Conservation (phyloP, 2,797 vertebrate species). For the Manis pentadactyla region DNA sequence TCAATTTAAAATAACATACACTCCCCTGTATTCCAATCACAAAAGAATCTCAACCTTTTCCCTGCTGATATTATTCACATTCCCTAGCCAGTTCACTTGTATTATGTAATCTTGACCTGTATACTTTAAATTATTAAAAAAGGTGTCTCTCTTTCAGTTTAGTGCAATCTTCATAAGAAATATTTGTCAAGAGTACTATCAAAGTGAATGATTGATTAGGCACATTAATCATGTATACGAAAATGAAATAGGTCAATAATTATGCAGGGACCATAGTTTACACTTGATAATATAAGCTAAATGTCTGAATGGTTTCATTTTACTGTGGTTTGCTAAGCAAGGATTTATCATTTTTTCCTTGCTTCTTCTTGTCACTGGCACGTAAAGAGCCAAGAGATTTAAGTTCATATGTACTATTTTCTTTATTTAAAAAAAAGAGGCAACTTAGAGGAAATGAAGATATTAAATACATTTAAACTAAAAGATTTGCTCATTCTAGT, state of each 20-base stretch:
- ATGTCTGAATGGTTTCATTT: constrained; percentile 47
- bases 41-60: not conserved
- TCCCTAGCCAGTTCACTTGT: not conserved
- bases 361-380: constrained; percentile 2
- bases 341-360: constrained; percentile 28
- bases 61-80: not conserved
- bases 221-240: not conserved
- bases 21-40: not conserved
- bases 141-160: not conserved
- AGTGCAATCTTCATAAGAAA: not conserved
- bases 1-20: not conserved
- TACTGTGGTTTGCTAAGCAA: not conserved
- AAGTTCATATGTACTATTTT: not conserved
- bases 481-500: not conserved
- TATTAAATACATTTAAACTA: constrained; percentile 18
- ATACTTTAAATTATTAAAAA: not conserved
- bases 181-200: constrained; percentile 26
- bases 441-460: not conserved
- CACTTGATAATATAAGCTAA: constrained; percentile 31
- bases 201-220: constrained; percentile 48
- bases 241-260: not conserved
- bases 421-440: not conserved
- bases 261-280: not conserved
- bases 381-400: constrained; percentile 31
- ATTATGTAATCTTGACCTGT: not conserved